Base-by-base conservation (phyloP, 2,888 invertebrate species). In the Drepanosiphum platanoidis region DNA sequence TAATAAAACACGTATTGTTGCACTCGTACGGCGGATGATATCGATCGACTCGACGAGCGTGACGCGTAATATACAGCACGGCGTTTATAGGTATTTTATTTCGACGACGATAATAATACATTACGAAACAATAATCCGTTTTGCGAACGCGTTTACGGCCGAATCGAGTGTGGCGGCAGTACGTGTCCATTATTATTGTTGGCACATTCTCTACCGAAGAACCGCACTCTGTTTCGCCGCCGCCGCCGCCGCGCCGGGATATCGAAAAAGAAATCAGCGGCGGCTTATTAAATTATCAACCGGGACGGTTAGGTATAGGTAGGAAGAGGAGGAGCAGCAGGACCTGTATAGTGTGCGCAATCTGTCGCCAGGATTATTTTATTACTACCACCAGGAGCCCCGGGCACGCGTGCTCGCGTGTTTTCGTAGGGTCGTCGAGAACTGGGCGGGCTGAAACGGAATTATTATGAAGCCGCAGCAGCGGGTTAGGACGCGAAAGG, bases 301-400 rank as follows among this genome's bases (percentile, higher is more conserved):
- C 30, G 27, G 18, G 58, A 22, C 36, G 18, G n/a, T n/a, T n/a
- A n/a, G n/a, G n/a, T n/a, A n/a, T n/a, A n/a, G n/a, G n/a, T n/a
- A n/a, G n/a, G n/a, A n/a, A n/a, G n/a, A n/a, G n/a, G n/a, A n/a
- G n/a, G n/a, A n/a, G 52, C 18, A 70, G 18, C 68, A 11, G 27
- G 30, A 27, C 72, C 18, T 22, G 34, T 22, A 8, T 36, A 9
- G 30, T 34, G 61, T 22, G 71, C 52, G 64, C 74, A 83, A 83
- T 83, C 83, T 83, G 83, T 83, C 75, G 83, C 74, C 83, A 27
- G 46, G 36, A 83, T 68, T 75, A 83, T 83, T 75, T 83, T 83
- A 83, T 83, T 74, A 68, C 22, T 46, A 46, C 15, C 46, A 46
- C 27, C 36, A 34, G 39, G n/a, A 32, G 27, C 71, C 8, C 27